Percentiles rank a stretch among this genome's conserved stretches.
Evolutionary conservation across 1,140 invertebrate genomes (phyloP).

Genomic region (Drosophila arawakana): DNA sequence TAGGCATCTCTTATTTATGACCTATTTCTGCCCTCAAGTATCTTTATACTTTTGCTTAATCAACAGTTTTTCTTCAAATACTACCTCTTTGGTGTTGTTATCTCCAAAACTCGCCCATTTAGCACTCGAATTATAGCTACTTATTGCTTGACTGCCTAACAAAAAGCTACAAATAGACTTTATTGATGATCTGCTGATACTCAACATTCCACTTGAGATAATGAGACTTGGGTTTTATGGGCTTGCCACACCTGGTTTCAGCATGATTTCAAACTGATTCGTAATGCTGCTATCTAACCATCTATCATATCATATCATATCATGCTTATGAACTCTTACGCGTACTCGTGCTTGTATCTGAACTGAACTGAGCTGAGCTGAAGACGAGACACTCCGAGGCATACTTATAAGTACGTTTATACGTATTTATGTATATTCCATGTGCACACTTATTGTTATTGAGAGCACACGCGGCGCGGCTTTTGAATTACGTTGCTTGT

Average conservation of each 20-base stretch:
- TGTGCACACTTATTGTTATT: slow-evolving; percentile 34
- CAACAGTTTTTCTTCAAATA: background rate
- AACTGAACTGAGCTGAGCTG: background rate
- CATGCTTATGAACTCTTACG: background rate
- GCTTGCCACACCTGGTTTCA: slow-evolving; percentile 15
- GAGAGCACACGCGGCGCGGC: slow-evolving; percentile 41
- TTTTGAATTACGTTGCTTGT: slow-evolving; percentile 46
- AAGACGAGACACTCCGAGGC: slow-evolving; percentile 22
- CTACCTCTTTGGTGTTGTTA: background rate
- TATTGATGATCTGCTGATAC: slow-evolving; percentile 8
- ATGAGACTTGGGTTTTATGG: slow-evolving; percentile 3
- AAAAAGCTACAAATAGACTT: slow-evolving; percentile 11
- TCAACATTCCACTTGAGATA: slow-evolving; percentile 15
- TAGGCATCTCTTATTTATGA: too few relatives aligned
- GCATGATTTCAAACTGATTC: slow-evolving; percentile 12
- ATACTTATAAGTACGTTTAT: slow-evolving; percentile 39
- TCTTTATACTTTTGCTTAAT: too few relatives aligned
- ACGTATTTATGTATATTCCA: slow-evolving; percentile 23
- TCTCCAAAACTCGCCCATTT: too few relatives aligned
- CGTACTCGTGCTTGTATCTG: background rate
- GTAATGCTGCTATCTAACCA: slow-evolving; percentile 4
- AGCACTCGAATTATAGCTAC: background rate
- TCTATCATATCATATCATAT: slow-evolving; percentile 1
- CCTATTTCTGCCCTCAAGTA: too few relatives aligned
- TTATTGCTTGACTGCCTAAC: background rate